Evolutionary conservation across 1,140 invertebrate genomes (phyloP).

Genomic region (Galendromus occidentalis): DNA sequence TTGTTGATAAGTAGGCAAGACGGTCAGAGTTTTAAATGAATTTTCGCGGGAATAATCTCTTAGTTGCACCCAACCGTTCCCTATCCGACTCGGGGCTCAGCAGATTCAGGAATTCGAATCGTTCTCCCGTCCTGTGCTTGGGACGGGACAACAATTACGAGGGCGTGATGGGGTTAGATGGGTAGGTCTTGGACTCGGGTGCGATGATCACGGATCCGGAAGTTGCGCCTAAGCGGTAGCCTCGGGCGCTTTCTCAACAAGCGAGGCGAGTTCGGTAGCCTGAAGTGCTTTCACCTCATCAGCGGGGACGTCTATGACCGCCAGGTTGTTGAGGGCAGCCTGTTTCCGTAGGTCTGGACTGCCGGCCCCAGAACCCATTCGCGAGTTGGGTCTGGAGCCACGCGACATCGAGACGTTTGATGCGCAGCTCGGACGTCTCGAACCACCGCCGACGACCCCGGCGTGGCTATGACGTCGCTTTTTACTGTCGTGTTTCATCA

Average conservation of each 20-base stretch:
- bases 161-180: too few species aligned
- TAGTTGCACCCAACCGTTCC: too few species aligned
- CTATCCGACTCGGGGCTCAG: too few species aligned
- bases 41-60: too few species aligned
- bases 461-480: slow-evolving; percentile 9
- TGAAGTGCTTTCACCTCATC: background rate
- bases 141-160: too few species aligned
- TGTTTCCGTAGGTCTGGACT: slow-evolving; percentile 9
- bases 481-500: slow-evolving; percentile 13
- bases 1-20: too few species aligned
- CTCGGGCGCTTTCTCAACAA: background rate
- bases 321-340: background rate
- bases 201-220: too few species aligned
- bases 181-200: too few species aligned
- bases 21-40: too few species aligned
- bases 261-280: background rate
- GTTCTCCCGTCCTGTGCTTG: too few species aligned
- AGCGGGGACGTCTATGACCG: background rate
- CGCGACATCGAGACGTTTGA: slow-evolving; percentile 5
- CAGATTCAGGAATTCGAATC: too few species aligned
- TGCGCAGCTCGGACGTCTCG: slow-evolving; percentile 6
- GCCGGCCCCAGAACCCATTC: background rate
- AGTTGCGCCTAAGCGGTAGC: too few species aligned
- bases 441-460: background rate
- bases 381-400: slow-evolving; percentile 1